Conservation (phyloP, 2,113 vertebrate genomes). For the Mystacornis crossleyi region DNA sequence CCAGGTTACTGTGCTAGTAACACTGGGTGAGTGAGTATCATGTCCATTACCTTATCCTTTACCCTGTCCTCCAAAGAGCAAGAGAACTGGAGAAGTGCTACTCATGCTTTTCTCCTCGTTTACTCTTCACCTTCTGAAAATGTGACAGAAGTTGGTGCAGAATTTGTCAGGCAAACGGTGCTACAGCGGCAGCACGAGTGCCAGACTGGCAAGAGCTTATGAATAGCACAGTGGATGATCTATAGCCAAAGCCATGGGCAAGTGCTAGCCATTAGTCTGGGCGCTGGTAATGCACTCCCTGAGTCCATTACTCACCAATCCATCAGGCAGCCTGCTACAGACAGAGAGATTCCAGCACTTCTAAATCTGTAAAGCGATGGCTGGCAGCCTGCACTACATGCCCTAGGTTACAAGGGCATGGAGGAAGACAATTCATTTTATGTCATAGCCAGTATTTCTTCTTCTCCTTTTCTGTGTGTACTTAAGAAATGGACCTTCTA, state of each 20-base stretch:
- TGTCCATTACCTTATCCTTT: not conserved
- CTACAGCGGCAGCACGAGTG: constrained; percentile 42
- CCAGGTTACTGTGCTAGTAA: not conserved
- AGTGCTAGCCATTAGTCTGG: constrained; percentile 93
- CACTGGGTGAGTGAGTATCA: not conserved
- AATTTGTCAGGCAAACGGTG: constrained; percentile 32
- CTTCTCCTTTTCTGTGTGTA: constrained; percentile 76
- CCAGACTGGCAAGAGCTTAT: constrained; percentile 83
- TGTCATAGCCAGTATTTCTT: constrained; percentile 79
- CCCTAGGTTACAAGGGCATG: constrained; percentile 90
- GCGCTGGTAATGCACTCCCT: constrained; percentile 87
- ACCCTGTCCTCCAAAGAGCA: not conserved
- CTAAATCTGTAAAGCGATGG: constrained; percentile 89
- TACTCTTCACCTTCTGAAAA: not conserved
- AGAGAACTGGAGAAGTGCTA: not conserved
- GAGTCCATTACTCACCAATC: constrained; percentile 98
- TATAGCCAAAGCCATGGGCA: constrained; percentile 88
- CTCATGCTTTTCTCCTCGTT: not conserved
- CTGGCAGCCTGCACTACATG: constrained; percentile 91
- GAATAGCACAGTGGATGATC: constrained; percentile 90
- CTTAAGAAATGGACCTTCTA: constrained; percentile 75
- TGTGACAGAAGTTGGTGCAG: not conserved
- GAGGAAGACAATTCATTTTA: constrained; percentile 77
- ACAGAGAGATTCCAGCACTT: constrained; percentile 91
- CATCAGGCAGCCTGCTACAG: constrained; percentile 90